Conservation (phyloP, 2,797 vertebrate species). For the Thamnophis elegans region DNA sequence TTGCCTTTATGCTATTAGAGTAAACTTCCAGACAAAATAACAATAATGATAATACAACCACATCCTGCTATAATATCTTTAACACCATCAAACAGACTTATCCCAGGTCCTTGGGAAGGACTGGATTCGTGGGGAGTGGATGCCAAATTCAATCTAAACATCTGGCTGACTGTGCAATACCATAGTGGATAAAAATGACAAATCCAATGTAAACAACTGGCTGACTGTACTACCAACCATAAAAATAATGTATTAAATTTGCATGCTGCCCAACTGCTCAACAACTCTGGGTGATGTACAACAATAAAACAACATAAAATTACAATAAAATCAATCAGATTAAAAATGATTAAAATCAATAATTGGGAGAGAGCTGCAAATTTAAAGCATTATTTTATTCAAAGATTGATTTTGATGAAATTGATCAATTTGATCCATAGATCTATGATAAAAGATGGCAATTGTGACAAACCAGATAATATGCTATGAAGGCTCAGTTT, state of each 20-base stretch:
- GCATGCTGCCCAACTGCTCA: background rate
- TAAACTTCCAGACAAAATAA: background rate
- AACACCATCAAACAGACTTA: background rate
- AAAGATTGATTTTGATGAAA: background rate
- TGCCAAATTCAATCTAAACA: background rate
- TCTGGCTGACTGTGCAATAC: background rate
- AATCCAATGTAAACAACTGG: background rate
- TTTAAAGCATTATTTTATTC: background rate
- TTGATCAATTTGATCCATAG: background rate
- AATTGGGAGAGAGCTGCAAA: background rate
- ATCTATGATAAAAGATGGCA: background rate
- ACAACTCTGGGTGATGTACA: background rate
- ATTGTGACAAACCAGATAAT: background rate
- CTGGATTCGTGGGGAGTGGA: background rate
- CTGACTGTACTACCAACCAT: background rate
- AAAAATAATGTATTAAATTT: background rate
- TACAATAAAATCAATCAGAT: background rate
- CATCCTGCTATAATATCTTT: background rate
- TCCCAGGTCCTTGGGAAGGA: background rate
- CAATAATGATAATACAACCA: background rate
- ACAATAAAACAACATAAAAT: background rate
- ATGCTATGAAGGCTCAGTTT: background rate
- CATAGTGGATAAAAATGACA: background rate
- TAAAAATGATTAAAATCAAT: background rate
- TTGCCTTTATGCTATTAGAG: background rate